These are phyloP conservation scores for Phlogophora meticulosa DNA, from an alignment of 2,888 invertebrate genomes.

Conservation along the genomic window DNA sequence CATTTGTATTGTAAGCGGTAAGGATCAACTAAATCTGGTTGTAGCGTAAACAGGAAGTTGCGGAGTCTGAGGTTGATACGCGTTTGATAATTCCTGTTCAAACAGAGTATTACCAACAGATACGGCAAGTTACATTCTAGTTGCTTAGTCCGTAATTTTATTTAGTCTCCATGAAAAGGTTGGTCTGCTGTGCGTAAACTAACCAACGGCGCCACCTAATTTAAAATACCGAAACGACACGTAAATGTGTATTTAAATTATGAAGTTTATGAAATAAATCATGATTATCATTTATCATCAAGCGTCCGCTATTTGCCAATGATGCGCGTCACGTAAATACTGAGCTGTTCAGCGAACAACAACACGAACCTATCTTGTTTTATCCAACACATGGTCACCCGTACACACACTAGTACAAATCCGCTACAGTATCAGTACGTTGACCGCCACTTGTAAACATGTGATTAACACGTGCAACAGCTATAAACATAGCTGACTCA, in stretches of 20 bases:
- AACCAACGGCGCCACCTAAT: conserved; percentile 4
- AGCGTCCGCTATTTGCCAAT: conserved; percentile 34
- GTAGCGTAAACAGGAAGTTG: conserved; percentile 50
- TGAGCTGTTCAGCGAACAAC: conserved; percentile 41
- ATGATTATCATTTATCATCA: conserved; percentile 12
- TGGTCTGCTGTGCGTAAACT: conserved; percentile 28
- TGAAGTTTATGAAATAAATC: conserved; percentile 10
- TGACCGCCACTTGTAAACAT: conserved; percentile 47
- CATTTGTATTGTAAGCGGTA: conserved; percentile 59
- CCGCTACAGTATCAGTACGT: conserved; percentile 62
- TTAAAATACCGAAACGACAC: conserved; percentile 6
- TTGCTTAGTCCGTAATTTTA: conserved; percentile 36
- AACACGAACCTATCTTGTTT: conserved; percentile 25
- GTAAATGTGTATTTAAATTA: conserved; percentile 6
- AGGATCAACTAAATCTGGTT: conserved; percentile 51
- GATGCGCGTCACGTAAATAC: conserved; percentile 47
- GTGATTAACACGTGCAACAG: conserved; percentile 38
- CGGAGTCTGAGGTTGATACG: conserved; percentile 28
- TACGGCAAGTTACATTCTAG: conserved; percentile 35
- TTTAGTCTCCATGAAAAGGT: conserved; percentile 24
- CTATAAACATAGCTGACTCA: conserved; percentile 35
- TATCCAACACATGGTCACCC: conserved; percentile 45
- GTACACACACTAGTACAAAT: conserved; percentile 38
- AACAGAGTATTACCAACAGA: conserved; percentile 36
- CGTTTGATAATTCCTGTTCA: conserved; percentile 50